Conservation (phyloP, 1,140 invertebrate genomes). For the Ooceraea biroi region DNA sequence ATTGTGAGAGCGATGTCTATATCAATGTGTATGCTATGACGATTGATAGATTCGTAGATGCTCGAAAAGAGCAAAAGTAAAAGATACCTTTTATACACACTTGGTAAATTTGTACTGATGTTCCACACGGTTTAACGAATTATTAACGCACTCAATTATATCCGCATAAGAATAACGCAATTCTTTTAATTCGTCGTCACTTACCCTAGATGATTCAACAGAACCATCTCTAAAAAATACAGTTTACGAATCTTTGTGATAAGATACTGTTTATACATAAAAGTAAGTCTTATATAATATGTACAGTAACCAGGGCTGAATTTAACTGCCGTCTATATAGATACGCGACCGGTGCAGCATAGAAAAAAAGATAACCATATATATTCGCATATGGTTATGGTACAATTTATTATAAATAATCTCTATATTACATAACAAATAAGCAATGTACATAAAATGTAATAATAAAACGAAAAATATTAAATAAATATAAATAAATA, state of each 20-base stretch:
- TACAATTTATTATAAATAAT: too few relatives aligned
- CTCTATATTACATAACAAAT: too few relatives aligned
- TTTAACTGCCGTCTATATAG: neutral
- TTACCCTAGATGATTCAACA: slow-evolving; percentile 57
- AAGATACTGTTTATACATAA: slow-evolving; percentile 70
- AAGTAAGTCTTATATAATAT: slow-evolving; percentile 33
- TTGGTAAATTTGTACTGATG: slow-evolving; percentile 79
- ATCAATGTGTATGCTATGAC: slow-evolving; percentile 8
- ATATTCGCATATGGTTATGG: neutral
- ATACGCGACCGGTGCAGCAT: neutral
- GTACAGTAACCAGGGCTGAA: slow-evolving; percentile 38
- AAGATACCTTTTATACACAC: slow-evolving; percentile 70
- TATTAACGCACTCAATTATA: slow-evolving; percentile 43
- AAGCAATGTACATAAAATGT: too few relatives aligned
- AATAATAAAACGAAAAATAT: neutral
- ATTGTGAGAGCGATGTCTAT: slow-evolving; percentile 17
- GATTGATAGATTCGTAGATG: slow-evolving; percentile 18
- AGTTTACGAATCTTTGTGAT: slow-evolving; percentile 70
- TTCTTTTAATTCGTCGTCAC: slow-evolving; percentile 27
- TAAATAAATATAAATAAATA: slow-evolving; percentile 10
- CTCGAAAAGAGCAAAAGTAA: slow-evolving; percentile 63
- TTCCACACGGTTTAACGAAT: slow-evolving; percentile 46
- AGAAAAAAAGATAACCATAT: neutral
- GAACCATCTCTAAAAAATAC: slow-evolving; percentile 68
- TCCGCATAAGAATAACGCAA: slow-evolving; percentile 27